phyloP scores from a whole-genome alignment of 2,888 invertebrate species.

The Linyphia triangularis region DNA sequence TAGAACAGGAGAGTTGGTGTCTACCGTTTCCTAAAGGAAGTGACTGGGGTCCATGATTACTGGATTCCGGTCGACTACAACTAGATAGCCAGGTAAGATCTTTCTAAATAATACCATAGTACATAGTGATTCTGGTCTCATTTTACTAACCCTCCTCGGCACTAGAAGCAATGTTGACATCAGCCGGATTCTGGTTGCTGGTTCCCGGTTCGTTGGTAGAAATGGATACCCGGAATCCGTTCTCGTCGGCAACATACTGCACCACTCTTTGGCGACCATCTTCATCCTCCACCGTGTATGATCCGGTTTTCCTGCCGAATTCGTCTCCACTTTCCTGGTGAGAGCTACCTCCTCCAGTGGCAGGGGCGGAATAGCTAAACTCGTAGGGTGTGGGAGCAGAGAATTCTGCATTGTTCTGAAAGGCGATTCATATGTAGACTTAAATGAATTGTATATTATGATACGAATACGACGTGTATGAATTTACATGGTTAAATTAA shows the following conservation, averaged over 20 bases:
- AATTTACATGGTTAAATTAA: background rate
- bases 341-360: constrained; percentile 61
- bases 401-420: constrained; percentile 22
- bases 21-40: too few relatives aligned
- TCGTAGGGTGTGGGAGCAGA: constrained; percentile 52
- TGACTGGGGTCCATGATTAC: too few relatives aligned
- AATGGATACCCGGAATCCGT: constrained; percentile 75
- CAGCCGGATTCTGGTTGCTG: constrained; percentile 71
- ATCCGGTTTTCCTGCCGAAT: constrained; percentile 73
- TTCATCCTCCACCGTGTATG: constrained; percentile 72
- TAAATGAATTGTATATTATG: background rate
- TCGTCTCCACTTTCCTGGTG: constrained; percentile 73
- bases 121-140: too few relatives aligned
- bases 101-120: too few relatives aligned
- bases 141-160: constrained; percentile 54
- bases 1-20: too few relatives aligned
- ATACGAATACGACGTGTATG: background rate
- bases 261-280: constrained; percentile 76
- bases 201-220: constrained; percentile 76
- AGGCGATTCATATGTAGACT: background rate
- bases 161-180: constrained; percentile 59
- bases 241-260: constrained; percentile 76
- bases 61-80: too few relatives aligned
- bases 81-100: too few relatives aligned
- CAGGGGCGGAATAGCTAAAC: constrained; percentile 66